Percentiles rank a stretch among this genome's conserved stretches.
These are phyloP conservation scores for Balearica regulorum DNA, from an alignment of 2,797 vertebrate species.

Conservation along the genomic window DNA sequence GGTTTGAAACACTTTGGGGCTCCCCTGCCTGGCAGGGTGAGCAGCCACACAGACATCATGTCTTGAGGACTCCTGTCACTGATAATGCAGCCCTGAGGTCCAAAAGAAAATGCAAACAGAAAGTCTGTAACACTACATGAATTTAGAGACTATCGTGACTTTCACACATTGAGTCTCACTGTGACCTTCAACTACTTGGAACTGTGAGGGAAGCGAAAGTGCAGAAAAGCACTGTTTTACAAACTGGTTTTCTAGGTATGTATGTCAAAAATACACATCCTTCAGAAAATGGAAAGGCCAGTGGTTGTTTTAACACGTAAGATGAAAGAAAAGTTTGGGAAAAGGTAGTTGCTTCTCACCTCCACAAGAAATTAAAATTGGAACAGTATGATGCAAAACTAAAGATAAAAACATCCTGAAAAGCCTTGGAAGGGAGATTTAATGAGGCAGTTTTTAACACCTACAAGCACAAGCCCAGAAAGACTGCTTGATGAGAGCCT, in stretches of 20 bases:
- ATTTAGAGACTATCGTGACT: background rate
- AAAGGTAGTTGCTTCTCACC: background rate
- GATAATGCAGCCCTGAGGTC: fast-evolving
- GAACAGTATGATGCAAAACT: background rate
- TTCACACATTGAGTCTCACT: background rate
- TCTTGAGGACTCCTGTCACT: background rate
- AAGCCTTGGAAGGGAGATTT: background rate
- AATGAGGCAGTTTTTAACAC: background rate
- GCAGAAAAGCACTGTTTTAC: background rate
- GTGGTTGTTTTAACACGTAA: background rate
- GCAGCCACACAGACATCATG: background rate
- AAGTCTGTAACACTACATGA: background rate
- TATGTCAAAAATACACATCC: background rate
- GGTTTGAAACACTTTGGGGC: background rate
- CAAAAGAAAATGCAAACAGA: background rate
- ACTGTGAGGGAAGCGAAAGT: background rate
- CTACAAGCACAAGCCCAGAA: background rate
- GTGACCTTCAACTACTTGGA: background rate
- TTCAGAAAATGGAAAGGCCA: background rate
- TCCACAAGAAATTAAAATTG: background rate
- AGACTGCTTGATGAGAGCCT: background rate
- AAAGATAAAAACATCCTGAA: background rate
- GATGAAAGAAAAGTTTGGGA: background rate
- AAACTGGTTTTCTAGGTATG: background rate
- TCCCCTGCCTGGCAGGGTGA: background rate